Conservation (phyloP, 2,888 invertebrate species). For the Lymantria dispar region DNA sequence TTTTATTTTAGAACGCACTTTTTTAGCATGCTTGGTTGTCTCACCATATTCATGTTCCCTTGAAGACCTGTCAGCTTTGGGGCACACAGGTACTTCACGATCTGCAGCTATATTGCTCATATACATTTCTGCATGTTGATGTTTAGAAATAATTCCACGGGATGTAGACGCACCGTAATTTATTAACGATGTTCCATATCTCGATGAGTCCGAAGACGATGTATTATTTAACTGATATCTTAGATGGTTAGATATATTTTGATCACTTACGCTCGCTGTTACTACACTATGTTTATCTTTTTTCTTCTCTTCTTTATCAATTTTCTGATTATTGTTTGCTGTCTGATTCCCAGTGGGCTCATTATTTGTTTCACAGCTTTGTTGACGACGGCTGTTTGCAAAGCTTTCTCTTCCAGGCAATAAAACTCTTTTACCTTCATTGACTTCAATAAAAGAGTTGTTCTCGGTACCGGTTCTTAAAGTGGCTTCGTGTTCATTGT, state of each 20-base stretch:
- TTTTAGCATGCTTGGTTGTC: too few species aligned
- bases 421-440: too few species aligned
- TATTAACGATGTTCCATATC: not conserved
- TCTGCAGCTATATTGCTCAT: not conserved
- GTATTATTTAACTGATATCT: too few species aligned
- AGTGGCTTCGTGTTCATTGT: not conserved
- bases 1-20: too few species aligned
- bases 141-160: not conserved
- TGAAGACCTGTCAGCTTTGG: not conserved
- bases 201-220: too few species aligned
- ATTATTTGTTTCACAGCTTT: not conserved
- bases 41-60: not conserved
- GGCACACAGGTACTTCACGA: not conserved
- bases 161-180: not conserved
- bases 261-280: too few species aligned
- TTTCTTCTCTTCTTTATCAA: too few species aligned
- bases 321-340: not conserved
- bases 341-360: not conserved
- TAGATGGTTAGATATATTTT: too few species aligned
- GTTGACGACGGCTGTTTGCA: not conserved
- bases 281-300: too few species aligned
- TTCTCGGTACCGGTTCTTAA: too few species aligned
- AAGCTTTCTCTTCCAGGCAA: too few species aligned
- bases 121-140: not conserved
- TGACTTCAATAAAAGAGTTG: too few species aligned